Evolutionary conservation across 2,113 vertebrate genomes (phyloP).

Genomic region (Pollimyrus isidori): DNA sequence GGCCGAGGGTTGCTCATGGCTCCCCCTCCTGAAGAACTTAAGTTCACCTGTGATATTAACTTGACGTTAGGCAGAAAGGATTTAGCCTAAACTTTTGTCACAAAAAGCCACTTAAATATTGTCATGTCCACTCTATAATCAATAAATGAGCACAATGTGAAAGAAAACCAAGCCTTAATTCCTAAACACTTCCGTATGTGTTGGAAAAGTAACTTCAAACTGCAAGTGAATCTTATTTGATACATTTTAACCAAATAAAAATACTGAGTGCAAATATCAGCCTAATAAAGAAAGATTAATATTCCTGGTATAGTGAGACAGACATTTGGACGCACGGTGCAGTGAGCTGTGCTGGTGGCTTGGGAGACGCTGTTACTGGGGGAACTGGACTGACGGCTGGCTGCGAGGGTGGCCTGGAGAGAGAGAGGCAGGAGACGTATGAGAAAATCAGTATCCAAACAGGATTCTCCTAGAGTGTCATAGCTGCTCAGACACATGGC

Average conservation of each 20-base stretch:
- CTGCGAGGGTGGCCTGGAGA: slow-evolving; percentile 84
- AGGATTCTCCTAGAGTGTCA: not conserved
- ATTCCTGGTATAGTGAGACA: not conserved
- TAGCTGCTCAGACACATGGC: not conserved
- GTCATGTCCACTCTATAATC: not conserved
- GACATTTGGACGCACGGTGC: slow-evolving; percentile 55
- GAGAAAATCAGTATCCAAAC: not conserved
- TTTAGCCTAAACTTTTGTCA: not conserved
- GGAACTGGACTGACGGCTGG: slow-evolving; percentile 85
- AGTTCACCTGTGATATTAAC: slow-evolving; percentile 49
- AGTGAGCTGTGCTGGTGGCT: slow-evolving; percentile 73
- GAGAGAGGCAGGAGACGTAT: not conserved
- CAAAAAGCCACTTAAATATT: not conserved
- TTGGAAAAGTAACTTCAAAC: not conserved
- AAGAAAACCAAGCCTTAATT: not conserved
- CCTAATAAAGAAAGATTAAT: not conserved
- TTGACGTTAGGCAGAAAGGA: not conserved
- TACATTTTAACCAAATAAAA: not conserved
- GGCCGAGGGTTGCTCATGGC: slow-evolving; percentile 57
- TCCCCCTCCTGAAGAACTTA: slow-evolving; percentile 56
- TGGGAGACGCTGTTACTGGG: slow-evolving; percentile 77
- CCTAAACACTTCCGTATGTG: not conserved
- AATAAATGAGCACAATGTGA: not conserved
- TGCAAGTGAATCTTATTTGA: not conserved
- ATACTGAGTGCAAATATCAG: not conserved